Evolutionary conservation across 2,888 invertebrate genomes (phyloP).

Genomic region (Chromoteleia sp.): DNA sequence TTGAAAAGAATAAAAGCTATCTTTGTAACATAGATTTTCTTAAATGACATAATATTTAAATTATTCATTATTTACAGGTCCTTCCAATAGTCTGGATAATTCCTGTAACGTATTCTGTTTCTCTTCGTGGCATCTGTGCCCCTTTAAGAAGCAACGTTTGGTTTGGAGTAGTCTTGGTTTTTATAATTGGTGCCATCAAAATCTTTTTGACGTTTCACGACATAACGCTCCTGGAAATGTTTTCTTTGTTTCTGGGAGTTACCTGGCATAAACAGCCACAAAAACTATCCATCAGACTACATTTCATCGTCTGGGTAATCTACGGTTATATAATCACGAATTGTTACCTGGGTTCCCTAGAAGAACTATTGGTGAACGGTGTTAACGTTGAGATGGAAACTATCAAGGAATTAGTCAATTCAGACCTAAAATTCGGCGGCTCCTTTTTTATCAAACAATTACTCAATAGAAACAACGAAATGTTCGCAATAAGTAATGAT

Average conservation of each 20-base stretch:
- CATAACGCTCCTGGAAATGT: constrained; percentile 74
- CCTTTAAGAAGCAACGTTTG: constrained; percentile 75
- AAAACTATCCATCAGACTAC: constrained; percentile 73
- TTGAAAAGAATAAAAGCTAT: too few relatives aligned
- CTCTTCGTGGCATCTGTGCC: constrained; percentile 72
- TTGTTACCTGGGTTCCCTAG: constrained; percentile 78
- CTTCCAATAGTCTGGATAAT: constrained; percentile 49
- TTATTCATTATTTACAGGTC: constrained; percentile 28
- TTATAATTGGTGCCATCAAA: constrained; percentile 72
- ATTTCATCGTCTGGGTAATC: constrained; percentile 78
- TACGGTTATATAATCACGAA: constrained; percentile 78
- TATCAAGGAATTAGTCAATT: constrained; percentile 72
- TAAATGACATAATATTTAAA: not conserved
- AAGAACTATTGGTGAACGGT: constrained; percentile 76
- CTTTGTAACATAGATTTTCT: too few relatives aligned
- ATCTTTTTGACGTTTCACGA: constrained; percentile 71
- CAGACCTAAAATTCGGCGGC: constrained; percentile 73
- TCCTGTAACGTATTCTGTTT: constrained; percentile 19
- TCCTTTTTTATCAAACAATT: constrained; percentile 69
- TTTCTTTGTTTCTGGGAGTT: constrained; percentile 74
- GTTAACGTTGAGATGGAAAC: constrained; percentile 72
- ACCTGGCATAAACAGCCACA: constrained; percentile 72
- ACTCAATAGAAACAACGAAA: constrained; percentile 55
- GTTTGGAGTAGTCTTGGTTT: constrained; percentile 70
- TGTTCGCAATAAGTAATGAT: not conserved